phyloP scores from a whole-genome alignment of 2,888 invertebrate genomes.

The Hyposoter dolosus region DNA sequence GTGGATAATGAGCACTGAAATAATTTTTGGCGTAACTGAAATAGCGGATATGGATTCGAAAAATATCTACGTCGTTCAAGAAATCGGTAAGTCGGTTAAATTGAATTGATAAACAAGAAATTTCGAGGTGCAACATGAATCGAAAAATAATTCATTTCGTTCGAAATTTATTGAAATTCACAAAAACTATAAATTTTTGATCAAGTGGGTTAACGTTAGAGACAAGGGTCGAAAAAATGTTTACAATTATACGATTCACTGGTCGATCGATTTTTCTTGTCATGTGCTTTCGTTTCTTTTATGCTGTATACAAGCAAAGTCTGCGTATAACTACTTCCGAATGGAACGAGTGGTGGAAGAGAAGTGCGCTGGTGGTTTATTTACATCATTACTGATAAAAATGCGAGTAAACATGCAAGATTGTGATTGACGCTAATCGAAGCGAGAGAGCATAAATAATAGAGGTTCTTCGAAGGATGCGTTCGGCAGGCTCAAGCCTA shows the following conservation, averaged over 20 bases:
- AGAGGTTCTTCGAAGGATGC: constrained; percentile 35
- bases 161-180: background rate
- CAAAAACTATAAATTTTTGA: background rate
- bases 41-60: constrained; percentile 81
- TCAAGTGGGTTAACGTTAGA: background rate
- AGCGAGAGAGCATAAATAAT: constrained; percentile 41
- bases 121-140: background rate
- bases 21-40: constrained; percentile 78
- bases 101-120: background rate
- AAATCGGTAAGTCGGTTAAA: constrained; percentile 76
- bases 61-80: constrained; percentile 81
- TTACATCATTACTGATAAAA: constrained; percentile 53
- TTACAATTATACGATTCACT: background rate
- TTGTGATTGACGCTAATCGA: constrained; percentile 42
- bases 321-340: constrained; percentile 29
- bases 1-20: constrained; percentile 73
- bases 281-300: background rate
- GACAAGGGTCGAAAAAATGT: background rate
- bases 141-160: background rate
- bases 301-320: background rate
- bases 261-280: background rate
- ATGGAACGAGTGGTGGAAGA: background rate
- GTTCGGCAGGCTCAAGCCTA: background rate
- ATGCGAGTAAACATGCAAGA: constrained; percentile 34
- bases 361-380: constrained; percentile 33